phyloP scores from a whole-genome alignment of 2,888 invertebrate genomes.

The Scaeva pyrastri region DNA sequence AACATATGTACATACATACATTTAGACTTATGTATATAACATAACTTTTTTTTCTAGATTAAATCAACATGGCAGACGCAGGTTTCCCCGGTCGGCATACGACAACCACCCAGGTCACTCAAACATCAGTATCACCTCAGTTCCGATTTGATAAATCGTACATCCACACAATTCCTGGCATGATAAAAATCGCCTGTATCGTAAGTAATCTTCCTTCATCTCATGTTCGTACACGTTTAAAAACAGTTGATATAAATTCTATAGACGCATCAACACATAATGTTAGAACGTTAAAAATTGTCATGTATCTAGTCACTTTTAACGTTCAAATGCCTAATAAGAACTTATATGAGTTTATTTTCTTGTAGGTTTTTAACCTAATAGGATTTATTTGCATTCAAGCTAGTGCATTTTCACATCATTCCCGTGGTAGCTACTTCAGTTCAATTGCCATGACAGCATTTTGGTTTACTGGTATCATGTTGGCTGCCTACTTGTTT shows the following conservation, averaged over 20 bases:
- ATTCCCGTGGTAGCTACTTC: constrained; percentile 89
- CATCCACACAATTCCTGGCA: constrained; percentile 89
- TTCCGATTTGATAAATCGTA: constrained; percentile 90
- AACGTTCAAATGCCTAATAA: not conserved
- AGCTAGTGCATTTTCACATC: constrained; percentile 85
- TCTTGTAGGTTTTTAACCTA: constrained; percentile 86
- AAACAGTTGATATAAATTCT: too few relatives aligned
- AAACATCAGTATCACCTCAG: constrained; percentile 89
- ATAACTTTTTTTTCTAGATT: constrained; percentile 20
- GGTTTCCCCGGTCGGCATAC: constrained; percentile 91
- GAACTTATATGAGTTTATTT: not conserved
- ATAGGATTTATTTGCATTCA: constrained; percentile 93
- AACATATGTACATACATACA: too few relatives aligned
- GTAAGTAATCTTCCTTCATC: constrained; percentile 87
- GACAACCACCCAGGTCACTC: constrained; percentile 88
- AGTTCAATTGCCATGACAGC: constrained; percentile 92
- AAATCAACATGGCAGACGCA: constrained; percentile 85
- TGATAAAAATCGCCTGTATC: constrained; percentile 90
- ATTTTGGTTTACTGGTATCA: constrained; percentile 92
- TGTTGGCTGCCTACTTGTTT: constrained; percentile 92
- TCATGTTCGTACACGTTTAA: not conserved
- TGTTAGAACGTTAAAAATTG: too few relatives aligned
- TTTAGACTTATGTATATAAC: too few relatives aligned
- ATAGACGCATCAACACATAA: too few relatives aligned
- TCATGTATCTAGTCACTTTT: too few relatives aligned